Evolutionary conservation across 2,888 invertebrate genomes (phyloP).

Genomic region (Drosophila yooni): DNA sequence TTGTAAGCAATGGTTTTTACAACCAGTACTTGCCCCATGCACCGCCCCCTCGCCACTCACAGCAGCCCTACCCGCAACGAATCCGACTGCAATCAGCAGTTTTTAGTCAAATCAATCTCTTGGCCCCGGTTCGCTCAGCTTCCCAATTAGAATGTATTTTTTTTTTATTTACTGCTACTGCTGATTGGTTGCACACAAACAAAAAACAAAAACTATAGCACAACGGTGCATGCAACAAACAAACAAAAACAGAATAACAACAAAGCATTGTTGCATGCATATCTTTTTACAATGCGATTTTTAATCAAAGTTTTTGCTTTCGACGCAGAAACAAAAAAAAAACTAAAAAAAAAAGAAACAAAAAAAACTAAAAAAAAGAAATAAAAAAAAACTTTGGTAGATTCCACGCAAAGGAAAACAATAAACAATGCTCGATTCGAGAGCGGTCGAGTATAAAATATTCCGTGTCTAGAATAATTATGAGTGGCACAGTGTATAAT

Average conservation of each 20-base stretch:
- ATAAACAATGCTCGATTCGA: background rate
- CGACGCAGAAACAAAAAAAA: conserved; percentile 13
- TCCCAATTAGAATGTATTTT: conserved; percentile 42
- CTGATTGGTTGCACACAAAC: conserved; percentile 60
- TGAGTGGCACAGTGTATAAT: background rate
- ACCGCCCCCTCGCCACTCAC: conserved; percentile 22
- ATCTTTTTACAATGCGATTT: conserved; percentile 71
- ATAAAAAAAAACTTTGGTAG: conserved; percentile 4
- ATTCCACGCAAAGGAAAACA: conserved; percentile 22
- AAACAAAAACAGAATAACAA: conserved; percentile 37
- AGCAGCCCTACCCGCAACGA: conserved; percentile 19
- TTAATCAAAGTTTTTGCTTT: conserved; percentile 72
- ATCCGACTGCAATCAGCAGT: conserved; percentile 66
- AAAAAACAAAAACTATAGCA: conserved; percentile 48
- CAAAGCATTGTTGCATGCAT: conserved; percentile 60
- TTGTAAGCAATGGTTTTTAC: conserved; percentile 74
- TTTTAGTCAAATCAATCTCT: conserved; percentile 46
- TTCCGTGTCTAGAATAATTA: conserved; percentile 1
- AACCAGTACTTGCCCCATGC: conserved; percentile 31
- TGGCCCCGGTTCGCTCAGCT: conserved; percentile 37
- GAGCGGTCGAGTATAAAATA: background rate
- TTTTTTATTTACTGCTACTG: conserved; percentile 26
- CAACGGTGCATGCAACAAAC: conserved; percentile 32
- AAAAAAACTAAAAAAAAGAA: conserved; percentile 4
- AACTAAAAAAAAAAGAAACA: conserved; percentile 5